Conservation (phyloP, 2,113 vertebrate genomes). For the Gnathonemus longibarbis region DNA sequence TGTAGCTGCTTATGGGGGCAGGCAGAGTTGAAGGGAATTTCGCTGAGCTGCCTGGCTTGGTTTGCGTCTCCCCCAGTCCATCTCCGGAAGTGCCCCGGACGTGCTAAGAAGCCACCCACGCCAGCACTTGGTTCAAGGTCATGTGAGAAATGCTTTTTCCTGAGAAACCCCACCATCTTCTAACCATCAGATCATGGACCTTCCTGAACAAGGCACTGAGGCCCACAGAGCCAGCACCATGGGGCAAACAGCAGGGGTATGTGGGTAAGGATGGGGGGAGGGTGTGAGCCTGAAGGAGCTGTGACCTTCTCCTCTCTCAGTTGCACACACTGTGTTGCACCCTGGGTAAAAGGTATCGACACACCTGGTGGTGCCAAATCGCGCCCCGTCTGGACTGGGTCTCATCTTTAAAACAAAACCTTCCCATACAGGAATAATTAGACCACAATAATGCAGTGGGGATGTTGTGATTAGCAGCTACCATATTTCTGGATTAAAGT, state of each 20-base stretch:
- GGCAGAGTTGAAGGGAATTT: background rate
- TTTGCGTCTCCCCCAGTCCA: background rate
- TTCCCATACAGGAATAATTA: background rate
- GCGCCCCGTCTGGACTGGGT: background rate
- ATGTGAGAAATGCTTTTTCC: background rate
- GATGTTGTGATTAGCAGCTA: background rate
- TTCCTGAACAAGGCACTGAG: background rate
- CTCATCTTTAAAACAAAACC: background rate
- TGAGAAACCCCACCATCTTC: background rate
- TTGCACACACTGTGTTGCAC: slow-evolving; percentile 12
- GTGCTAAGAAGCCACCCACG: background rate
- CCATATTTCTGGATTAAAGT: background rate
- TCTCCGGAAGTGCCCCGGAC: background rate
- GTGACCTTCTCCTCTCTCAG: slow-evolving; percentile 12
- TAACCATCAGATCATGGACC: background rate
- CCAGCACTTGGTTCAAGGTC: background rate
- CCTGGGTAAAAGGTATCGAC: slow-evolving; percentile 2
- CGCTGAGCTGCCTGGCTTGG: background rate
- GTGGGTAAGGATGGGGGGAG: background rate
- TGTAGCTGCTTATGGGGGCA: background rate
- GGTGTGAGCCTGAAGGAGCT: background rate
- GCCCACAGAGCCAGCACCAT: background rate
- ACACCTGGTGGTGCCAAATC: background rate
- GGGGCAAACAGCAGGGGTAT: background rate
- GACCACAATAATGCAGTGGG: background rate